Percentiles rank a stretch among this genome's conserved stretches.
phyloP scores from a whole-genome alignment of 2,888 invertebrate species.

The Rhorus exstirpatorius region DNA sequence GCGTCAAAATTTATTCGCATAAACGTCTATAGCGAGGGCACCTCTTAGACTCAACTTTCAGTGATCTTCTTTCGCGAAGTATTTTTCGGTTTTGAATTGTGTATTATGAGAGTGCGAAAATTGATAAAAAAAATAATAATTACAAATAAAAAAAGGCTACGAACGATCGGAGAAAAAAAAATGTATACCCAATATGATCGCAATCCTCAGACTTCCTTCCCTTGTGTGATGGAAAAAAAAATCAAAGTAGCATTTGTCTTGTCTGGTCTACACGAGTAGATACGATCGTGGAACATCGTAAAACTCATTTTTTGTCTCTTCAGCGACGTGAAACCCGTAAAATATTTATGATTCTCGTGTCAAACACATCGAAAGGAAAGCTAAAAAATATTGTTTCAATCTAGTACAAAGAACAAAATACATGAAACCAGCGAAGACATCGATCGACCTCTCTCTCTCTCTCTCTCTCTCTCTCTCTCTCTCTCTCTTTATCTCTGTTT shows the following conservation, averaged over 20 bases:
- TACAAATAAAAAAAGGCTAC: too few relatives aligned
- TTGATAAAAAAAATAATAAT: too few relatives aligned
- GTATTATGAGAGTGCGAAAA: too few relatives aligned
- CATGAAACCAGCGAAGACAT: not conserved
- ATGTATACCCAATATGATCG: not conserved
- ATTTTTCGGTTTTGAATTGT: too few relatives aligned
- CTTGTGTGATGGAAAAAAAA: not conserved
- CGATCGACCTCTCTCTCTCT: too few relatives aligned
- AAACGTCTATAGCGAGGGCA: too few relatives aligned
- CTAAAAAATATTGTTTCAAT: conserved; percentile 17
- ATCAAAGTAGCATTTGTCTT: not conserved
- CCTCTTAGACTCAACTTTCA: too few relatives aligned
- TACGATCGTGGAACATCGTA: conserved; percentile 26
- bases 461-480: too few relatives aligned
- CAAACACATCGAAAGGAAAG: conserved; percentile 16
- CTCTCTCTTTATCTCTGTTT: too few relatives aligned
- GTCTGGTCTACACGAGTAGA: not conserved
- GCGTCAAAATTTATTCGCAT: too few relatives aligned
- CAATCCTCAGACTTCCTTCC: not conserved
- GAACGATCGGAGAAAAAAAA: too few relatives aligned
- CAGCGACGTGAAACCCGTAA: conserved; percentile 22
- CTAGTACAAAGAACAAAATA: not conserved
- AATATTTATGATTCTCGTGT: conserved; percentile 27
- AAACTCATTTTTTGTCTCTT: conserved; percentile 16
- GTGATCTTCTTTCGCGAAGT: too few relatives aligned